Evolutionary conservation across 2,113 vertebrate genomes (phyloP), one percentile per base, ranked within the genome.

Genomic region (Festucalex cinctus): DNA sequence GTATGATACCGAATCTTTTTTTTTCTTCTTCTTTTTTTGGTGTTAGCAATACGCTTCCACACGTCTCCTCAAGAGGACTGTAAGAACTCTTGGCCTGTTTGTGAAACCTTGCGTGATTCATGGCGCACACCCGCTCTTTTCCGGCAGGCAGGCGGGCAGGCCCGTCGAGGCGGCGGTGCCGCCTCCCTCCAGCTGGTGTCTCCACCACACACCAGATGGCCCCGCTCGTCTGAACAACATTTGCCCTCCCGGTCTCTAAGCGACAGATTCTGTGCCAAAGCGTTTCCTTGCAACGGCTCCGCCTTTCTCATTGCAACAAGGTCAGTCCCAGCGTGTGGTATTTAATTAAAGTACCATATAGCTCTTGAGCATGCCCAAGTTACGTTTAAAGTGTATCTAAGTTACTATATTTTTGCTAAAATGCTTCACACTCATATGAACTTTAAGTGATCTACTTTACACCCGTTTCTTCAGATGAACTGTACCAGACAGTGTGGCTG

Each of bases 191-290:
- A 81, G 81, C 82, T 85, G 85, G 82, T 80, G 70, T 83, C 87
- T 87, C 81, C 72, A 76, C 79, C 85, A 78, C 82, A 69, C 82
- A 75, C 79, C 87, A 89, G 84, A 89, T 87, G 87, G 85, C 84
- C 77, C 66, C 1, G 63, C 65, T 64, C 60, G 77, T 61, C 75
- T 79, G 79, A 78, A 76, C 74, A 85, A 77, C 82, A 69, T 80
- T 87, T 82, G 75, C 69, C 73, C 85, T 84, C 85, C 81, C 65
- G 69, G 66, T 76, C 74, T 76, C 61, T 85, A 80, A 69, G 75
- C 83, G 83, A 84, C 83, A 58, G 69, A 76, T 71, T 78, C 19
- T 12, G 39, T 66, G 81, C 83, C 78, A 79, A 79, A 76, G 66
- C 46, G 7, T 60, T 75, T 59, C 63, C 54, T 57, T 13, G 51